Conservation (phyloP, 2,888 invertebrate genomes). For the Flexamia atlantica region DNA sequence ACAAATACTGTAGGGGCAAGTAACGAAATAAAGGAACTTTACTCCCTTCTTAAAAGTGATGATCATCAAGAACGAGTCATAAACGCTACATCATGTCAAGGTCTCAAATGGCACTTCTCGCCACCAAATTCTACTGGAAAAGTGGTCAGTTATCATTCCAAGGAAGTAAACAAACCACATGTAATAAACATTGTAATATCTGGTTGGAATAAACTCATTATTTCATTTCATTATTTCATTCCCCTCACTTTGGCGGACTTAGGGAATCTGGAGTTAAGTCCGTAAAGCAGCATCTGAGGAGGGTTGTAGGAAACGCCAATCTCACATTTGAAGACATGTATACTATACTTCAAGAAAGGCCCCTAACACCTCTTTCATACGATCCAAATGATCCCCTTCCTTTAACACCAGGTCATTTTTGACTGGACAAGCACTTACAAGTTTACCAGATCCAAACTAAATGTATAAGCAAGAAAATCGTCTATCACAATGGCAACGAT, state of each 20-base stretch:
- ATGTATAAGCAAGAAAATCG: constrained; percentile 8
- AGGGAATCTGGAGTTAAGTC: constrained; percentile 72
- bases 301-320: constrained; percentile 69
- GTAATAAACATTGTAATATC: too few relatives aligned
- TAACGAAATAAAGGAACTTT: constrained; percentile 63
- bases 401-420: constrained; percentile 71
- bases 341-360: constrained; percentile 66
- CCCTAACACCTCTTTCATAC: constrained; percentile 66
- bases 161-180: too few relatives aligned
- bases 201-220: too few relatives aligned
- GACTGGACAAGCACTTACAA: constrained; percentile 63
- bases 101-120: constrained; percentile 72
- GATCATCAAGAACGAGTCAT: constrained; percentile 1
- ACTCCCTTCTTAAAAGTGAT: neutral
- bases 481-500: too few relatives aligned
- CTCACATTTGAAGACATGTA: constrained; percentile 72
- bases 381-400: constrained; percentile 66
- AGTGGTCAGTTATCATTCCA: too few relatives aligned
- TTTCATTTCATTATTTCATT: too few relatives aligned
- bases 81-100: constrained; percentile 61
- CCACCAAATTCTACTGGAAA: too few relatives aligned
- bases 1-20: constrained; percentile 71
- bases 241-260: constrained; percentile 72
- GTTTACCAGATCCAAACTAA: constrained; percentile 58
- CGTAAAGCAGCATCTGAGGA: constrained; percentile 71